Evolutionary conservation across 2,888 invertebrate genomes (phyloP).

Genomic region (Charanyca ferruginea): DNA sequence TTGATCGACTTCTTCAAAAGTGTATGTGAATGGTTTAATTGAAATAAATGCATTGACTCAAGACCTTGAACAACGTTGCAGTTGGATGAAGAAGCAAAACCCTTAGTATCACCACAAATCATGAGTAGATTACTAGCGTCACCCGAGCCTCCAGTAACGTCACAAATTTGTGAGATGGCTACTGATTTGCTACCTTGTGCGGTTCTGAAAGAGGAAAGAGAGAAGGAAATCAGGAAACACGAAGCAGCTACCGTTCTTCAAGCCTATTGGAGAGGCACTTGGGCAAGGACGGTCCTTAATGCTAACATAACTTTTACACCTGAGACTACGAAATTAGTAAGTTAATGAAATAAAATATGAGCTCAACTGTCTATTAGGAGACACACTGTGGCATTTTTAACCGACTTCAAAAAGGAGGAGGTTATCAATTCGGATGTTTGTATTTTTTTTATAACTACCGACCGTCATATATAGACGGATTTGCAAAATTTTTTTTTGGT

Average conservation of each 20-base stretch:
- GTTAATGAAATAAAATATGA: constrained; percentile 43
- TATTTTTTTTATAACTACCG: too few relatives aligned
- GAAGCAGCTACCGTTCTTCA: constrained; percentile 83
- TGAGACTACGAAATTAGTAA: constrained; percentile 79
- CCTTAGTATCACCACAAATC: constrained; percentile 63
- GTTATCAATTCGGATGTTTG: too few relatives aligned
- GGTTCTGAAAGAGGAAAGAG: constrained; percentile 78
- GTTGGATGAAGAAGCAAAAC: constrained; percentile 68
- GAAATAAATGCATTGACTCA: too few relatives aligned
- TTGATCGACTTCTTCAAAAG: too few relatives aligned
- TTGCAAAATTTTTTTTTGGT: too few relatives aligned
- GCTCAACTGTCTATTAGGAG: too few relatives aligned
- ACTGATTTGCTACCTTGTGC: constrained; percentile 80
- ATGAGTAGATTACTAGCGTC: constrained; percentile 71
- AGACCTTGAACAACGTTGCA: constrained; percentile 18
- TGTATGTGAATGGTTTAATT: too few relatives aligned
- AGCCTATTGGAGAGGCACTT: constrained; percentile 82
- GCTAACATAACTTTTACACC: constrained; percentile 65
- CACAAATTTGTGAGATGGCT: constrained; percentile 80
- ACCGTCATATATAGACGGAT: too few relatives aligned
- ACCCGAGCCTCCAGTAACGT: constrained; percentile 66
- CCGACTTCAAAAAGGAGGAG: too few relatives aligned
- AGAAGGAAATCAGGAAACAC: constrained; percentile 76
- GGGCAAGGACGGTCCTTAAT: constrained; percentile 78
- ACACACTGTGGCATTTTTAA: too few relatives aligned